Conservation (phyloP, 2,888 invertebrate genomes). For the Coelopa pilipes region DNA sequence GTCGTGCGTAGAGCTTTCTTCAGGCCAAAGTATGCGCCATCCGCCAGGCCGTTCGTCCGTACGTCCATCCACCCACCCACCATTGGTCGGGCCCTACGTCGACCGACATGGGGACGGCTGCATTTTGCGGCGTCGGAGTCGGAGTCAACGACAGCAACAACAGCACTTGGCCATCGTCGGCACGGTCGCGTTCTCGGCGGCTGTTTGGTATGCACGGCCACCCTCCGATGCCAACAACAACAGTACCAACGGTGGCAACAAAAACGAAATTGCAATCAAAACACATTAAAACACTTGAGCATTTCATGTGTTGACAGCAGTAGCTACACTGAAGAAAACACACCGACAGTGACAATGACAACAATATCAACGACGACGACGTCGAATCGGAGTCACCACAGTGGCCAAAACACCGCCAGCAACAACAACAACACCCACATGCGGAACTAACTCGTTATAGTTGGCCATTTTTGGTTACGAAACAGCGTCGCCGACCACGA, state of each 20-base stretch:
- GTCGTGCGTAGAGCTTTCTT: constrained; percentile 51
- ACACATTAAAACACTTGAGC: background rate
- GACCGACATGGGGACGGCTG: background rate
- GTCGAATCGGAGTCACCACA: too few species aligned
- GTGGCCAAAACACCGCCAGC: too few species aligned
- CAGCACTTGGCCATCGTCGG: constrained; percentile 7
- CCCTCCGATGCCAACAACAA: background rate
- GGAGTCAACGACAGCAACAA: too few species aligned
- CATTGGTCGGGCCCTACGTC: background rate
- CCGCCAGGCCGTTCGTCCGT: constrained; percentile 42
- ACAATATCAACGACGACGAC: too few species aligned
- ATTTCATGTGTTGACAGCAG: constrained; percentile 2
- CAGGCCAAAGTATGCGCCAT: background rate
- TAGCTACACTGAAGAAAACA: background rate
- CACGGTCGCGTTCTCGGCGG: background rate
- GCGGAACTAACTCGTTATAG: constrained; percentile 8
- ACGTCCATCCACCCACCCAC: constrained; percentile 47
- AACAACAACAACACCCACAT: background rate
- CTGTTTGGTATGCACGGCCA: constrained; percentile 31
- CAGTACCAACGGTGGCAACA: background rate
- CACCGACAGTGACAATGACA: background rate
- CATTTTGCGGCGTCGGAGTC: background rate
- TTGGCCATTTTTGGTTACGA: constrained; percentile 27
- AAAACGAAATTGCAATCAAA: constrained; percentile 26
- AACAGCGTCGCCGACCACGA: background rate